Evolutionary conservation across 2,113 vertebrate species (phyloP).

Genomic region (Centropus bengalensis): DNA sequence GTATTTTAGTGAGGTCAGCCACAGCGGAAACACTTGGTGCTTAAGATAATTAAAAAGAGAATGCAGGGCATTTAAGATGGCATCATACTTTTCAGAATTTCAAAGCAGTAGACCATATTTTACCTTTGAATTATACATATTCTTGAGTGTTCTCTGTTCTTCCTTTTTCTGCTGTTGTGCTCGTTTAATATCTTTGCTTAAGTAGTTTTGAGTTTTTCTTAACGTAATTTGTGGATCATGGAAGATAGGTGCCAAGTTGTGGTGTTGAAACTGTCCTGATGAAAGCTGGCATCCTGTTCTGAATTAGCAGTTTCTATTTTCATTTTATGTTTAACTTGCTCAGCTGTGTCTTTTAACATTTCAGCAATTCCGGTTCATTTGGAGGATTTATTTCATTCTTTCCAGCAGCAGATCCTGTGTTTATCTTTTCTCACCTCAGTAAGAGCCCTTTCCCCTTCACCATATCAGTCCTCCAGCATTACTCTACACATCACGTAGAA

Average conservation of each 20-base stretch:
- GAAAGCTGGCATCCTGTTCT: neutral
- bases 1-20: neutral
- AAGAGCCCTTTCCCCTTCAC: slow-evolving; percentile 33
- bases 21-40: neutral
- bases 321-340: slow-evolving; percentile 11
- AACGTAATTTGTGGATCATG: neutral
- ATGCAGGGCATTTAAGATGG: neutral
- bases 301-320: slow-evolving; percentile 32
- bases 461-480: slow-evolving; percentile 3
- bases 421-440: slow-evolving; percentile 61
- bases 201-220: neutral
- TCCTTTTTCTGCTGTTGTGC: neutral
- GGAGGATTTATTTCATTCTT: slow-evolving; percentile 51
- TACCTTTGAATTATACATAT: neutral
- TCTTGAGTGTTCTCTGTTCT: neutral
- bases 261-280: neutral
- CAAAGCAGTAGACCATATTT: neutral
- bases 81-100: neutral
- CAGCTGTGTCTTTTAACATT: slow-evolving; percentile 21
- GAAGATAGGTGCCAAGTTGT: neutral
- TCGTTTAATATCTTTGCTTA: neutral
- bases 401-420: slow-evolving; percentile 15
- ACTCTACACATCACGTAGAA: neutral
- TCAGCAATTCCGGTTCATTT: slow-evolving; percentile 29
- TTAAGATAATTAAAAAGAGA: neutral